Evolutionary conservation across 1,140 invertebrate genomes (phyloP).

Genomic region (Zaprionus vittiger): DNA sequence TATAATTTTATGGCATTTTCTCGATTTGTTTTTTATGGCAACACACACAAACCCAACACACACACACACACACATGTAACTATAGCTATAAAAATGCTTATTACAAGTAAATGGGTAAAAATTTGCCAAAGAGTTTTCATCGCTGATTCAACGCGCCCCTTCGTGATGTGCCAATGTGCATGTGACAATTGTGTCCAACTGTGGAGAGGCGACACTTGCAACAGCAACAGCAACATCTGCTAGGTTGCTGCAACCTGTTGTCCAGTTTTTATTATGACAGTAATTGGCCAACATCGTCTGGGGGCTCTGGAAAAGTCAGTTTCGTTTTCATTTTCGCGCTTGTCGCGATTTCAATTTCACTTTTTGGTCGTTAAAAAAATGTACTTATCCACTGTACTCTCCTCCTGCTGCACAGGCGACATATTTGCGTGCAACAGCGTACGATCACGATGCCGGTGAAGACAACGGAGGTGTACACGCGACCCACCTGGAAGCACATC

Average conservation of each 20-base stretch:
- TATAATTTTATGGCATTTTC: slow-evolving; percentile 10
- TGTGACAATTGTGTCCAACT: slow-evolving; percentile 38
- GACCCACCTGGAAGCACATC: slow-evolving; percentile 85
- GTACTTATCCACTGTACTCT: slow-evolving; percentile 32
- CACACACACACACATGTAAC: neutral
- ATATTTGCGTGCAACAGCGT: slow-evolving; percentile 85
- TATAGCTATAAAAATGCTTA: neutral
- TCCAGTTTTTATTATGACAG: slow-evolving; percentile 70
- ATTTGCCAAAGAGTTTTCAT: slow-evolving; percentile 27
- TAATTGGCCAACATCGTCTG: slow-evolving; percentile 60
- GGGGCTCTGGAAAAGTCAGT: slow-evolving; percentile 66
- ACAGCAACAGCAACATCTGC: slow-evolving; percentile 18
- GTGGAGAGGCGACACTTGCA: slow-evolving; percentile 31
- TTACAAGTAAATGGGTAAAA: slow-evolving; percentile 12
- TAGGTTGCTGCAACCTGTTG: slow-evolving; percentile 68
- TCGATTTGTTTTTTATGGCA: slow-evolving; percentile 7
- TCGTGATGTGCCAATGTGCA: slow-evolving; percentile 39
- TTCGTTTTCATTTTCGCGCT: slow-evolving; percentile 29
- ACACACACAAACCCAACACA: neutral
- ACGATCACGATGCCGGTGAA: slow-evolving; percentile 85
- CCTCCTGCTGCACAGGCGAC: slow-evolving; percentile 80
- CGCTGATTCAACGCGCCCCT: slow-evolving; percentile 27
- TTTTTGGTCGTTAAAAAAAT: slow-evolving; percentile 42
- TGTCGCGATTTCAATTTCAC: slow-evolving; percentile 39
- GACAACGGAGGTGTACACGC: slow-evolving; percentile 84